These are phyloP conservation scores for Phalacrocorax brasilianus DNA, from an alignment of 2,113 vertebrate species.

Conservation along the genomic window DNA sequence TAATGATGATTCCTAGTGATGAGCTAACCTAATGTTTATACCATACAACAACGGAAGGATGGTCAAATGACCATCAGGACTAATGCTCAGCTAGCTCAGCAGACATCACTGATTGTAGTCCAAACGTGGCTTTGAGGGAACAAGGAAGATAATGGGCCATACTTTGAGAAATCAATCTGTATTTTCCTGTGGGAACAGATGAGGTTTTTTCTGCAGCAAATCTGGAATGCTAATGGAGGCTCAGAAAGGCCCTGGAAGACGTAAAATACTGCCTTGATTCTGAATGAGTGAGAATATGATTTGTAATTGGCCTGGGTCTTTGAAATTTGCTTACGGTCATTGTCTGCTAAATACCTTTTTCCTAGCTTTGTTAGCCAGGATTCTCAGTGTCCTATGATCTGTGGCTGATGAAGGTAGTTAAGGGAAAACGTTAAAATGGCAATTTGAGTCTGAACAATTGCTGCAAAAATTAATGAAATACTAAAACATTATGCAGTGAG, in stretches of 20 bases:
- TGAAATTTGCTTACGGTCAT: neutral
- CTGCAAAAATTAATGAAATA: constrained; percentile 1
- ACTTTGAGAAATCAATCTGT: neutral
- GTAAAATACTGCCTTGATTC: constrained; percentile 12
- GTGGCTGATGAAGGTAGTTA: constrained; percentile 36
- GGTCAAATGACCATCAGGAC: neutral
- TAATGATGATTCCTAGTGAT: neutral
- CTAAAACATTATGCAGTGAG: neutral
- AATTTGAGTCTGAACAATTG: neutral
- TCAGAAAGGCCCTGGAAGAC: neutral
- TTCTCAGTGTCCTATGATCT: constrained; percentile 23
- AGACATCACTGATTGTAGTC: neutral
- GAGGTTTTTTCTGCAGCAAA: neutral
- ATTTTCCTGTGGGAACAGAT: neutral
- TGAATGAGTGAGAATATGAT: neutral
- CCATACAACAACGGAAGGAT: neutral
- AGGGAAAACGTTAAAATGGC: neutral
- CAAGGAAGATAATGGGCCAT: neutral
- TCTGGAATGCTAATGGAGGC: neutral
- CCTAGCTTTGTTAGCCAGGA: constrained; percentile 23
- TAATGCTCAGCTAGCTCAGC: neutral
- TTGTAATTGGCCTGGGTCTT: neutral
- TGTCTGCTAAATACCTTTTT: constrained; percentile 8
- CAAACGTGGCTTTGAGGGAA: neutral
- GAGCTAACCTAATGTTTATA: neutral